A percentile compares a stretch with the other conserved stretches of the same genome.
Conservation (phyloP, 2,888 invertebrate species). For the Aethes cnicana region DNA sequence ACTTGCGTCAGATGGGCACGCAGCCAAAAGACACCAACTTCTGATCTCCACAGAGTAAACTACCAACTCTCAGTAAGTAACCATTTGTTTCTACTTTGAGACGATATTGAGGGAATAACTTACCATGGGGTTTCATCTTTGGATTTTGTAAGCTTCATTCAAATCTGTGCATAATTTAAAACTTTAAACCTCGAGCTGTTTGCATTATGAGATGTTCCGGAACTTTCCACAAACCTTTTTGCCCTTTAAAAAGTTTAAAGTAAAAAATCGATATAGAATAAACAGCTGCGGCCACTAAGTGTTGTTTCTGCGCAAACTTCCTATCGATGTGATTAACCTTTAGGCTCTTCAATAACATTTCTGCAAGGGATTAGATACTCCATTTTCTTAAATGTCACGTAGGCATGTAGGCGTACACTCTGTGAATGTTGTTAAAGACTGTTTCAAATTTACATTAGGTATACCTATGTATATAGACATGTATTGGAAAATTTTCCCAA, state of each 20-base stretch:
- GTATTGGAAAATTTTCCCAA: too few species aligned
- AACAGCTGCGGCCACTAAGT: too few species aligned
- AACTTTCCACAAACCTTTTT: slow-evolving; percentile 3
- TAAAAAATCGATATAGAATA: neutral
- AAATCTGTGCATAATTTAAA: slow-evolving; percentile 29
- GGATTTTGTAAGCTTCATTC: slow-evolving; percentile 26
- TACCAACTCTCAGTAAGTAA: slow-evolving; percentile 32
- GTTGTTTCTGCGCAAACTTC: too few species aligned
- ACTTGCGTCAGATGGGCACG: slow-evolving; percentile 30
- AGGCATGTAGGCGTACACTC: too few species aligned
- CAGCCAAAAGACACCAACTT: slow-evolving; percentile 30
- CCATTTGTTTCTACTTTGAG: slow-evolving; percentile 31
- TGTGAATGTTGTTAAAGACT: neutral
- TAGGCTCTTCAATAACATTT: too few species aligned
- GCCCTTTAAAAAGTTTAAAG: neutral
- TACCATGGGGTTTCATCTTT: slow-evolving; percentile 15
- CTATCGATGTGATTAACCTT: too few species aligned
- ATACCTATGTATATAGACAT: neutral
- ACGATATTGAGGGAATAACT: slow-evolving; percentile 32
- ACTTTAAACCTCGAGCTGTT: slow-evolving; percentile 16
- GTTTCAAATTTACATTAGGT: neutral
- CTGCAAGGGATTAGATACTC: too few species aligned
- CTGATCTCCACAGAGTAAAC: slow-evolving; percentile 30
- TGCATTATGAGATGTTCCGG: slow-evolving; percentile 6
- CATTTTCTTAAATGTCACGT: too few species aligned